These are phyloP conservation scores for Archivesica marissinica DNA, from an alignment of 1,140 invertebrate species.

Conservation along the genomic window DNA sequence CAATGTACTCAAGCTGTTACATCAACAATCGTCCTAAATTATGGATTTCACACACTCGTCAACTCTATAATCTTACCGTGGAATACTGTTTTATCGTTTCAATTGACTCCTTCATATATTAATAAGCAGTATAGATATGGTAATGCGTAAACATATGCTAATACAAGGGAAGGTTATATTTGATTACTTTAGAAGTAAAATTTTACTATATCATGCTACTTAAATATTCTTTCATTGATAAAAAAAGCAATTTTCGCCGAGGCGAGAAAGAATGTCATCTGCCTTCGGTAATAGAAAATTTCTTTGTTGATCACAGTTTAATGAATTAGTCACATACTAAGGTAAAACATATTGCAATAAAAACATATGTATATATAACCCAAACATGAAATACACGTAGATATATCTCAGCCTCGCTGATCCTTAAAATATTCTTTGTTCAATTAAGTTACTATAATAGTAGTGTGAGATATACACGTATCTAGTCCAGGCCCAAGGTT, in stretches of 20 bases:
- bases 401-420: too few relatives aligned
- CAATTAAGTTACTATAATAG: too few relatives aligned
- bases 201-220: not conserved
- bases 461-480: too few relatives aligned
- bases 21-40: not conserved
- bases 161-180: constrained; percentile 1
- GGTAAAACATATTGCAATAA: not conserved
- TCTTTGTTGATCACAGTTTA: constrained; percentile 14
- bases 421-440: too few relatives aligned
- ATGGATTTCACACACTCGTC: not conserved
- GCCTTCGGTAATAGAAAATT: not conserved
- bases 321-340: constrained; percentile 27
- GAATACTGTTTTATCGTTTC: not conserved
- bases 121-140: constrained; percentile 6
- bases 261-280: not conserved
- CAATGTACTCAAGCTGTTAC: constrained; percentile 26
- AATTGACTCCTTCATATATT: too few relatives aligned
- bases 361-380: not conserved
- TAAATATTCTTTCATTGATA: not conserved
- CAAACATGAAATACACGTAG: not conserved
- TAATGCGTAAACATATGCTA: not conserved
- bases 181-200: not conserved
- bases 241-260: constrained; percentile 4
- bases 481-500: too few relatives aligned
- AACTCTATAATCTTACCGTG: not conserved